Conservation (phyloP, 2,888 invertebrate genomes). For the Thecocarcelia acutangulata region DNA sequence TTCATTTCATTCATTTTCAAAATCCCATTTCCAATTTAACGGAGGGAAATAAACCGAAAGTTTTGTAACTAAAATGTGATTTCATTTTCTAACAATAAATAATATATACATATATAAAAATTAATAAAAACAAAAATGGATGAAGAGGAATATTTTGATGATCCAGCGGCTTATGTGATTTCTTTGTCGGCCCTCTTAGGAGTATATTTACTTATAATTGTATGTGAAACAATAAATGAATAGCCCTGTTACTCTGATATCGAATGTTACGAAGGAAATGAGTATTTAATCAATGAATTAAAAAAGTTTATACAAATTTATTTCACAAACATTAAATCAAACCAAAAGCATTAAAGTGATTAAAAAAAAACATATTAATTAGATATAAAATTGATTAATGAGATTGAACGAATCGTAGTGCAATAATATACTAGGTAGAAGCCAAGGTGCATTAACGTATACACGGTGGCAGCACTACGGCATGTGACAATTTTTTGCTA, state of each 20-base stretch:
- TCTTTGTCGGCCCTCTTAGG: constrained; percentile 20
- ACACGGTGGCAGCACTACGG: no score
- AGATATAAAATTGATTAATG: no score
- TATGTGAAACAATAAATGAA: constrained; percentile 16
- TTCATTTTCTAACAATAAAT: neutral
- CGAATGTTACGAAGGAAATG: neutral
- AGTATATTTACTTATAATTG: constrained; percentile 45
- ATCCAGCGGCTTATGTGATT: constrained; percentile 38
- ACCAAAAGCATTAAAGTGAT: no score
- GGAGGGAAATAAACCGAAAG: neutral
- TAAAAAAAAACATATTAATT: no score
- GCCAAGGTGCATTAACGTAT: no score
- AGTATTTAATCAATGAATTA: no score
- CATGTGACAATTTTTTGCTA: no score
- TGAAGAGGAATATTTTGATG: constrained; percentile 45
- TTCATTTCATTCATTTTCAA: neutral
- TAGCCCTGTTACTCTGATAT: constrained; percentile 15
- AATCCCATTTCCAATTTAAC: neutral
- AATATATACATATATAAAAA: neutral
- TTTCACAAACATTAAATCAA: no score
- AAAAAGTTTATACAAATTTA: no score
- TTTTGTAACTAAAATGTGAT: neutral
- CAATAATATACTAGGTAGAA: no score
- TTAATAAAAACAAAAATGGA: constrained; percentile 21
- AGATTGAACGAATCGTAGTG: no score